phyloP scores from a whole-genome alignment of 2,113 vertebrate species.

The Oncorhynchus keta region DNA sequence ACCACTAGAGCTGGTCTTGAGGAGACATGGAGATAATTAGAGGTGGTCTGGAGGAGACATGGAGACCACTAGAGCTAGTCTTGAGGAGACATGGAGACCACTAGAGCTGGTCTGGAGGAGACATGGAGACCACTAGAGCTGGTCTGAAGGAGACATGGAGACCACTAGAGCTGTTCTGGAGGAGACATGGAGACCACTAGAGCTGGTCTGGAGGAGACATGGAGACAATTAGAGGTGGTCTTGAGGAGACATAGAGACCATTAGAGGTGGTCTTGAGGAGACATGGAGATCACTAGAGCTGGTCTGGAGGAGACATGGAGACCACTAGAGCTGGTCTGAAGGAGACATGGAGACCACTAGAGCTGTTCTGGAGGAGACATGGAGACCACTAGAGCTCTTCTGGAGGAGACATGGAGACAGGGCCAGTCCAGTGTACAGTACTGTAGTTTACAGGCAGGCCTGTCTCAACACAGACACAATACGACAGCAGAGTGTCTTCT shows the following conservation, averaged over 20 bases:
- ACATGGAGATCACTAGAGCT: conserved; percentile 10
- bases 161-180: too few relatives aligned
- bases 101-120: too few relatives aligned
- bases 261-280: too few relatives aligned
- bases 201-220: neutral
- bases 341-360: conserved; percentile 4
- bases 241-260: too few relatives aligned
- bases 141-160: too few relatives aligned
- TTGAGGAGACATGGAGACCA: too few relatives aligned
- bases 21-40: too few relatives aligned
- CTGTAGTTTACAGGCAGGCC: neutral
- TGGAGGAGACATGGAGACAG: neutral
- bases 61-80: conserved; percentile 5
- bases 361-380: neutral
- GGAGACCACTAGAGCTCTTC: too few relatives aligned
- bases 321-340: too few relatives aligned
- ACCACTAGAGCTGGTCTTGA: conserved; percentile 6
- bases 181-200: neutral
- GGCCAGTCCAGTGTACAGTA: neutral
- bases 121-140: conserved; percentile 11
- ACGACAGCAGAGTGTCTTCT: neutral
- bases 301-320: too few relatives aligned
- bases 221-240: conserved; percentile 3
- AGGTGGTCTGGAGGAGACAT: neutral
- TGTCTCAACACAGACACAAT: neutral